Evolutionary conservation across 1,140 invertebrate species (phyloP).

Genomic region (Zaprionus gabonicus): DNA sequence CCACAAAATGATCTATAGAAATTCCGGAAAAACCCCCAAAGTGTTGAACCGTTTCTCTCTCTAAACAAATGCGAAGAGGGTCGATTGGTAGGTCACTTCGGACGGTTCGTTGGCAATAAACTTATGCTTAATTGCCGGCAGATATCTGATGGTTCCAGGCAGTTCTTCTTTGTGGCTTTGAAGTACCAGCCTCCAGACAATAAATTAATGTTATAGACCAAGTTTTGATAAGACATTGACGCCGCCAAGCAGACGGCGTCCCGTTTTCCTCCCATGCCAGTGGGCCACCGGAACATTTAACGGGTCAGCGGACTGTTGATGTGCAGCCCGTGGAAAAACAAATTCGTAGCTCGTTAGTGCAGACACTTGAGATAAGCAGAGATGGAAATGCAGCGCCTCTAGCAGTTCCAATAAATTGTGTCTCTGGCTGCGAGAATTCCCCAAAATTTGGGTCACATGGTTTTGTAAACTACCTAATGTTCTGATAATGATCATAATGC

Average conservation of each 20-base stretch:
- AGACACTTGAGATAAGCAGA: constrained; percentile 77
- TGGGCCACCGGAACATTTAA: constrained; percentile 76
- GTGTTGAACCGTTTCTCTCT: constrained; percentile 25
- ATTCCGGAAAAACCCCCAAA: constrained; percentile 43
- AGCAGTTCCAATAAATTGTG: constrained; percentile 46
- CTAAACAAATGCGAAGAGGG: constrained; percentile 54
- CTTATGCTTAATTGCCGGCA: constrained; percentile 66
- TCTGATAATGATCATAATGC: constrained; percentile 30
- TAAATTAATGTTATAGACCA: constrained; percentile 81
- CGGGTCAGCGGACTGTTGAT: constrained; percentile 68
- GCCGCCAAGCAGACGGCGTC: constrained; percentile 59
- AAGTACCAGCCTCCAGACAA: constrained; percentile 58
- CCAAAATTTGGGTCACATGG: constrained; percentile 36
- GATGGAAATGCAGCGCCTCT: constrained; percentile 45
- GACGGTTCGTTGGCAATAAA: constrained; percentile 39
- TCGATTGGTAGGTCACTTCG: neutral
- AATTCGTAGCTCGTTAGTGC: constrained; percentile 76
- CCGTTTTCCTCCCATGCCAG: no score
- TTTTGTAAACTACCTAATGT: constrained; percentile 28
- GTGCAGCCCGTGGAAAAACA: constrained; percentile 59
- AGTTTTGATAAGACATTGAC: constrained; percentile 80
- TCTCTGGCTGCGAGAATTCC: constrained; percentile 14
- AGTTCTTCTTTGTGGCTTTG: constrained; percentile 44
- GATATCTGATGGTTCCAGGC: constrained; percentile 57
- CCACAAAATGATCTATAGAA: constrained; percentile 76